Percentiles rank a stretch among this genome's conserved stretches.
These are phyloP conservation scores for Penelope pileata DNA, from an alignment of 2,113 vertebrate genomes.

Conservation along the genomic window DNA sequence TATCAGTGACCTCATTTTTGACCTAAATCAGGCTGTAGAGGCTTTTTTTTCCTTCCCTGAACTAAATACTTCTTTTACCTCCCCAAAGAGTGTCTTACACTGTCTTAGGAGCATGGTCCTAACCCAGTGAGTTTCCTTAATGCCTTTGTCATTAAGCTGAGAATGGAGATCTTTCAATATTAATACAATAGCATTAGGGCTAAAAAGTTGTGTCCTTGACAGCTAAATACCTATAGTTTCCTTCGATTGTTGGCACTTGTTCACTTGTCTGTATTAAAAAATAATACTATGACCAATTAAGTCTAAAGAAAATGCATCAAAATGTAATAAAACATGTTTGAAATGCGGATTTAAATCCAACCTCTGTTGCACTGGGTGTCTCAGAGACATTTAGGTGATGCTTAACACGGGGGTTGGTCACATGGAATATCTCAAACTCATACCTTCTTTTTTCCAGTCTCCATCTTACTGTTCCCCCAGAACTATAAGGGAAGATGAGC, in stretches of 20 bases:
- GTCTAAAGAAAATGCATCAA: neutral
- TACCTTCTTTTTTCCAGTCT: neutral
- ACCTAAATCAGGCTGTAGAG: neutral
- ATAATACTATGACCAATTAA: neutral
- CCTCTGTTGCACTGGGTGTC: neutral
- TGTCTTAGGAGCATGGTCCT: neutral
- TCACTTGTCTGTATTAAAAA: neutral
- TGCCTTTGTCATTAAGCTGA: neutral
- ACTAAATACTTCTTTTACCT: neutral
- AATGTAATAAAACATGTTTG: neutral
- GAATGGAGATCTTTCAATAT: neutral
- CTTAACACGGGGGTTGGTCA: neutral
- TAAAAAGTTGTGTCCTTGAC: neutral
- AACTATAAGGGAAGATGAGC: neutral
- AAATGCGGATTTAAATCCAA: neutral
- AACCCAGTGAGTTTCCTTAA: neutral
- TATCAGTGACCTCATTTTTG: neutral
- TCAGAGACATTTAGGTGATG: neutral
- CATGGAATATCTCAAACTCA: neutral
- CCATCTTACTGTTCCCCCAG: neutral
- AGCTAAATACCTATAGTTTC: neutral
- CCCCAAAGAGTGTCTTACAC: accelerated
- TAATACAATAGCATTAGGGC: no score
- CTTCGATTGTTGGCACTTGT: neutral
- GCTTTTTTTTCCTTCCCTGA: neutral